phyloP scores from a whole-genome alignment of 2,888 invertebrate species.

The Pyrrhia umbra region DNA sequence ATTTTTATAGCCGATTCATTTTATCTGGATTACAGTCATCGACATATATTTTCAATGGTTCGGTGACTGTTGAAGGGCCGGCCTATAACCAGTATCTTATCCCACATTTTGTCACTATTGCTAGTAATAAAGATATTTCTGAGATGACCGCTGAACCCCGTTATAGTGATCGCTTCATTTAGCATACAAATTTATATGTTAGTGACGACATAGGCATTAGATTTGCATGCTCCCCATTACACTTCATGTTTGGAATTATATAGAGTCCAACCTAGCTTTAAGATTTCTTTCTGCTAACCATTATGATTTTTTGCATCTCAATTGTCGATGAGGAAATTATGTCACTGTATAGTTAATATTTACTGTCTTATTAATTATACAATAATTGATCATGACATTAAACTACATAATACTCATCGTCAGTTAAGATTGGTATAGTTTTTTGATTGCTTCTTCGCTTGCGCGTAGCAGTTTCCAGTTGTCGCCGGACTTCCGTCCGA shows the following conservation, averaged over 20 bases:
- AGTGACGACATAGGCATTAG: constrained; percentile 83
- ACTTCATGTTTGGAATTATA: constrained; percentile 72
- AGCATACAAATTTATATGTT: constrained; percentile 85
- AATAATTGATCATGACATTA: background rate
- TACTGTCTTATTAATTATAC: background rate
- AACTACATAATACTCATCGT: constrained; percentile 53
- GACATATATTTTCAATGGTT: constrained; percentile 81
- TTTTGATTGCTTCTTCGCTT: constrained; percentile 88
- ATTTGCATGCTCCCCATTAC: constrained; percentile 86
- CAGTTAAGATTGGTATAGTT: constrained; percentile 69
- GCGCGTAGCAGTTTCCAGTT: constrained; percentile 94
- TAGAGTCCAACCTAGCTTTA: constrained; percentile 73
- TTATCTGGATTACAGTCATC: constrained; percentile 84
- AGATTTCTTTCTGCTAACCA: constrained; percentile 79
- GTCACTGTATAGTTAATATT: constrained; percentile 42
- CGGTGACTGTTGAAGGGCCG: constrained; percentile 71
- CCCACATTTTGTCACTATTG: constrained; percentile 81
- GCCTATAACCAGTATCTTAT: constrained; percentile 75
- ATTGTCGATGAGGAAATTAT: constrained; percentile 65
- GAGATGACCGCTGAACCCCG: constrained; percentile 86
- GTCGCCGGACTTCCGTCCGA: constrained; percentile 96
- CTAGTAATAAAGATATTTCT: constrained; percentile 86
- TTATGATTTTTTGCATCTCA: constrained; percentile 83
- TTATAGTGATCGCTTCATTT: constrained; percentile 88
- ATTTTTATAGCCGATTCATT: constrained; percentile 87